Evolutionary conservation across 1,140 invertebrate genomes (phyloP).

Genomic region (Macrobrachium rosenbergii): DNA sequence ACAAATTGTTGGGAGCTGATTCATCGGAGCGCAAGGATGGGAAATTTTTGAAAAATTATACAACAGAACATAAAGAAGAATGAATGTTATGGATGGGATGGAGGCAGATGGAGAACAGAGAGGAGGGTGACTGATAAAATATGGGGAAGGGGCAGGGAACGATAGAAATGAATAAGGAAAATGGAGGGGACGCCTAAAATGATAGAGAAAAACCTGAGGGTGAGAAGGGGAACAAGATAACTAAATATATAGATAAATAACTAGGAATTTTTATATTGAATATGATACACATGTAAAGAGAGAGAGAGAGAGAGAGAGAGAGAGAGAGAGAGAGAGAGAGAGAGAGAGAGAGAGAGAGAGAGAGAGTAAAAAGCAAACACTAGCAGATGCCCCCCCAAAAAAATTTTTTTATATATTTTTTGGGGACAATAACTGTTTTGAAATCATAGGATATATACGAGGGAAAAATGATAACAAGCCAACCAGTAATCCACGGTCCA

Average conservation of each 20-base stretch:
- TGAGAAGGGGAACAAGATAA: background rate
- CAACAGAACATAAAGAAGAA: background rate
- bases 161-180: background rate
- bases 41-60: background rate
- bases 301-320: constrained; percentile 11
- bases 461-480: too few species aligned
- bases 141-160: background rate
- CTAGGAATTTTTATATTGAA: background rate
- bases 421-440: too few species aligned
- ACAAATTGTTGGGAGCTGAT: too few species aligned
- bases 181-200: background rate
- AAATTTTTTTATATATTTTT: too few species aligned
- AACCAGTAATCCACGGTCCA: too few species aligned
- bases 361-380: background rate
- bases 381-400: too few species aligned
- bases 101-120: background rate
- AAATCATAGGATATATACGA: too few species aligned
- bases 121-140: background rate
- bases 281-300: background rate
- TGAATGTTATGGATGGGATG: background rate
- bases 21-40: too few species aligned
- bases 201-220: background rate
- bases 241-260: too few species aligned
- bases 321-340: constrained; percentile 22
- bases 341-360: background rate